These are phyloP conservation scores for Calliscelio sp. DNA, from an alignment of 2,888 invertebrate genomes.

Conservation along the genomic window DNA sequence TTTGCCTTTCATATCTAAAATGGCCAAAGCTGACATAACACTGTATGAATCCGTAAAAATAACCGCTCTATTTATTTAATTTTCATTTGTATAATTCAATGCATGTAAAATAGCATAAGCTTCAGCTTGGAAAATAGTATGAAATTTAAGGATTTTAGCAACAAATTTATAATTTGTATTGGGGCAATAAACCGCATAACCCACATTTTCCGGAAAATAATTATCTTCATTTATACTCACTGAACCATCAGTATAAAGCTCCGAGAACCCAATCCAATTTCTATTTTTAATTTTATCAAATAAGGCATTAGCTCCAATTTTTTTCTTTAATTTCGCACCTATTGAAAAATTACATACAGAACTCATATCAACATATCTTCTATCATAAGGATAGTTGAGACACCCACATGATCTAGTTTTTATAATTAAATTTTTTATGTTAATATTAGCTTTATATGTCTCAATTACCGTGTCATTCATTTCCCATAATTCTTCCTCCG, in stretches of 20 bases:
- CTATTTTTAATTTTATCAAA: background rate
- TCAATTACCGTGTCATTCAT: background rate
- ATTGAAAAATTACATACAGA: conserved; percentile 11
- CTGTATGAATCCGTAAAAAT: conserved; percentile 27
- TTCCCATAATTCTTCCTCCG: no score
- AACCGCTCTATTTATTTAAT: background rate
- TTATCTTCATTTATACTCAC: background rate
- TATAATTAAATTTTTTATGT: background rate
- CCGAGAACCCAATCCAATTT: background rate
- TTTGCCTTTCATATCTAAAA: conserved; percentile 11
- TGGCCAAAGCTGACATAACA: conserved; percentile 3
- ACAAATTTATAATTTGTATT: conserved; percentile 5
- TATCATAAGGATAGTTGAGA: conserved; percentile 2
- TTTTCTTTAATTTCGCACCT: background rate
- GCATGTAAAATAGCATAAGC: conserved; percentile 29
- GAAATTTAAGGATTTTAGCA: conserved; percentile 4
- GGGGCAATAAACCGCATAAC: conserved; percentile 17
- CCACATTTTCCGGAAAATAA: background rate
- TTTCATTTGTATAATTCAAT: conserved; percentile 30
- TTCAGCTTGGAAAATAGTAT: conserved; percentile 32
- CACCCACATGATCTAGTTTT: background rate
- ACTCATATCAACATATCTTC: background rate
- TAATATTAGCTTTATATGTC: background rate
- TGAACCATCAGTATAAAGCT: conserved; percentile 6
- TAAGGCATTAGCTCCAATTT: conserved; percentile 1